A percentile compares a stretch with the other conserved stretches of the same genome.
phyloP scores from a whole-genome alignment of 2,888 invertebrate genomes.

The Orthosia cruda region DNA sequence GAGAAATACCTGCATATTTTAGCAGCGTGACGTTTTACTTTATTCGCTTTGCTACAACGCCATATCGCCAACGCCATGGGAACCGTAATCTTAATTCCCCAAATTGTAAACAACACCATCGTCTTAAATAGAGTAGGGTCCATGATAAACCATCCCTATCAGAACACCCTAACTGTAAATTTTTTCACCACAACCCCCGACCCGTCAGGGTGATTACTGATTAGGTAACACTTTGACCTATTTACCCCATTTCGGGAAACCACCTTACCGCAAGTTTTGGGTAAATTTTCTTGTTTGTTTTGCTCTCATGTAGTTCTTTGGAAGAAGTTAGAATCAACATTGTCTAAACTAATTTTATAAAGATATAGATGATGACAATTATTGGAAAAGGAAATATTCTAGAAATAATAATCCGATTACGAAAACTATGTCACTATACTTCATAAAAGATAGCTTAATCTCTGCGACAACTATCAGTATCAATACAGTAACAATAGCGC shows the following conservation, averaged over 20 bases:
- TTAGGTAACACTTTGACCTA: conserved; percentile 47
- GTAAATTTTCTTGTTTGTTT: conserved; percentile 4
- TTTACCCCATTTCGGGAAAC: conserved; percentile 34
- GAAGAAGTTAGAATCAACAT: neutral
- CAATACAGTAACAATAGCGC: too few relatives aligned
- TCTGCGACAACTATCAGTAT: too few relatives aligned
- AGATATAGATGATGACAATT: too few relatives aligned
- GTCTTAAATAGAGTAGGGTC: neutral
- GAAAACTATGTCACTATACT: too few relatives aligned
- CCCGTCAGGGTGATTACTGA: conserved; percentile 30
- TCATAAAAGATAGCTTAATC: too few relatives aligned
- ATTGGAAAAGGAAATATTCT: too few relatives aligned
- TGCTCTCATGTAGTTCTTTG: neutral
- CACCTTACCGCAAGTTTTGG: conserved; percentile 2
- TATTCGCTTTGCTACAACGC: too few relatives aligned
- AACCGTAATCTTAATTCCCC: neutral
- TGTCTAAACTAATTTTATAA: too few relatives aligned
- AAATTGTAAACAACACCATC: conserved; percentile 4
- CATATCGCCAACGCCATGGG: too few relatives aligned
- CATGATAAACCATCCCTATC: conserved; percentile 19
- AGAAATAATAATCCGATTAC: too few relatives aligned
- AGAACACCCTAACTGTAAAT: conserved; percentile 16
- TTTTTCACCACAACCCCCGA: conserved; percentile 44
- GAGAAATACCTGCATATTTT: too few relatives aligned
- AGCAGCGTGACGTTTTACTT: too few relatives aligned